Conservation (phyloP, 2,113 vertebrate species). For the Heloderma charlesbogerti region DNA sequence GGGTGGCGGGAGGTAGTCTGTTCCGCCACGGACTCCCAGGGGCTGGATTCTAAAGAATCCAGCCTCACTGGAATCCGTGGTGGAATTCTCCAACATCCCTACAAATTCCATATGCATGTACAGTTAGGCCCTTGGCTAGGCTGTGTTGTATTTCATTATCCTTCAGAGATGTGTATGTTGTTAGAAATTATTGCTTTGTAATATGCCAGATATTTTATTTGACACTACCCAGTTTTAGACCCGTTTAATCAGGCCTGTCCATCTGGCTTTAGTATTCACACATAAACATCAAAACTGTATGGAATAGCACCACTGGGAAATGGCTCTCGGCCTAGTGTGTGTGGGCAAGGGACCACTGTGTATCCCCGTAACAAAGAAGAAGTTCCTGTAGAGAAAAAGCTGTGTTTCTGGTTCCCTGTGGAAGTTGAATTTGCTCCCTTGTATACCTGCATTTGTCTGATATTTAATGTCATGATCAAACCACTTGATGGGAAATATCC, state of each 20-base stretch:
- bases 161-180: neutral
- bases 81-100: no score
- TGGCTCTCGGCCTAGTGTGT: neutral
- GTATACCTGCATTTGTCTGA: neutral
- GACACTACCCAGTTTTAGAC: conserved; percentile 1
- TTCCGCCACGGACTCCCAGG: no score
- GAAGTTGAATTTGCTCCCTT: neutral
- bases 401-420: neutral
- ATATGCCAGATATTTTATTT: neutral
- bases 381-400: neutral
- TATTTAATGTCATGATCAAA: neutral
- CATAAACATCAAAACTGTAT: neutral
- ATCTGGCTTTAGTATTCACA: neutral
- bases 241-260: neutral
- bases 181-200: neutral
- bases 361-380: neutral
- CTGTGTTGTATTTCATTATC: rapidly evolving
- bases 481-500: neutral
- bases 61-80: no score
- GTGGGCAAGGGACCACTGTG: no score
- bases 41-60: no score
- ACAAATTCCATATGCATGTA: neutral
- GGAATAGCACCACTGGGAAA: neutral
- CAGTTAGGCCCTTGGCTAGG: conserved; percentile 9
- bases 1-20: no score